Evolutionary conservation across 2,888 invertebrate species (phyloP).

Genomic region (Leucozona laternaria): DNA sequence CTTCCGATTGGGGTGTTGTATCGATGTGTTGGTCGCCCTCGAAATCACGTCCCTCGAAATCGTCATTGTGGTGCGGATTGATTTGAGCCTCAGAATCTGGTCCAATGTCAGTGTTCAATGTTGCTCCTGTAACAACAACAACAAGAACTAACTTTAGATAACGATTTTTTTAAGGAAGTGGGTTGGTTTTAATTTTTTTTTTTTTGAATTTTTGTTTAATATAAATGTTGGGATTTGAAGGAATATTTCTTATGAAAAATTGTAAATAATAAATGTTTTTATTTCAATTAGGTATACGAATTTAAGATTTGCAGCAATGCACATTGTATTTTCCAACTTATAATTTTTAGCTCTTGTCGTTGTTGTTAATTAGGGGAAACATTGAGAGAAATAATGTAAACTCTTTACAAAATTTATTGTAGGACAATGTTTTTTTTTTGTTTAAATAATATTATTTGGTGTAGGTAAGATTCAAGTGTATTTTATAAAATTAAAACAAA

Average conservation of each 20-base stretch:
- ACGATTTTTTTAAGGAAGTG: slow-evolving; percentile 64
- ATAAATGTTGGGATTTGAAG: slow-evolving; percentile 15
- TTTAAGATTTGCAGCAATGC: slow-evolving; percentile 50
- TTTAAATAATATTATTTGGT: background rate
- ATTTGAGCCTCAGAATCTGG: slow-evolving; percentile 87
- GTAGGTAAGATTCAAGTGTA: slow-evolving; percentile 9
- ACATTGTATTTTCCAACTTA: slow-evolving; percentile 51
- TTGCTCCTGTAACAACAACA: slow-evolving; percentile 87
- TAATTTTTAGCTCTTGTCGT: slow-evolving; percentile 79
- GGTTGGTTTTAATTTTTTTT: slow-evolving; percentile 2
- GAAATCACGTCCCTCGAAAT: slow-evolving; percentile 84
- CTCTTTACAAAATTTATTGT: slow-evolving; percentile 26
- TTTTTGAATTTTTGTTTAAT: background rate
- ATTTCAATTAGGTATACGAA: background rate
- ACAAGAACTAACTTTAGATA: slow-evolving; percentile 85
- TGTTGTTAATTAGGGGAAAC: slow-evolving; percentile 77
- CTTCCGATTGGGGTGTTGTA: slow-evolving; percentile 82
- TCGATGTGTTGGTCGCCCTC: slow-evolving; percentile 83
- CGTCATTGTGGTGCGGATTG: slow-evolving; percentile 86
- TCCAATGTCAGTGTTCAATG: slow-evolving; percentile 86
- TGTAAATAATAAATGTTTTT: background rate
- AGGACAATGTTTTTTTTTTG: slow-evolving; percentile 6
- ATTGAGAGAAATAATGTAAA: slow-evolving; percentile 14
- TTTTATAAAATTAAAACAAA: background rate
- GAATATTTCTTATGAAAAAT: background rate